Conservation (phyloP, 2,888 invertebrate genomes). For the Bimastos eiseni region DNA sequence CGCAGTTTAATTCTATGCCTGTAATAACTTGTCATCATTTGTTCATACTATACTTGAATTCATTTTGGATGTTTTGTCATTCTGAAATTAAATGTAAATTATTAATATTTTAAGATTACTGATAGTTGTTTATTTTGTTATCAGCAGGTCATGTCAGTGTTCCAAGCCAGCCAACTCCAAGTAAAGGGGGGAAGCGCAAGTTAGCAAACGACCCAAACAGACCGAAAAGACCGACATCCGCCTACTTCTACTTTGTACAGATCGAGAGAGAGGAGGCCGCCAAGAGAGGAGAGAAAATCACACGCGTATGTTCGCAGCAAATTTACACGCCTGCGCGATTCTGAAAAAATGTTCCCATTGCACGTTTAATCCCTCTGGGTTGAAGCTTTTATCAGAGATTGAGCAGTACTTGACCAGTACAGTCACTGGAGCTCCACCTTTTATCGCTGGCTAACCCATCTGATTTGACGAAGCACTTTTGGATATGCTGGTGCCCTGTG, state of each 20-base stretch:
- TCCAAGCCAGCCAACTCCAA: constrained; percentile 21
- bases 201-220: constrained; percentile 42
- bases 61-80: too few species aligned
- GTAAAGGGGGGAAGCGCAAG: constrained; percentile 33
- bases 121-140: background rate
- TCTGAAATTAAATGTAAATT: too few species aligned
- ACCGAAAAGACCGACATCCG: constrained; percentile 44
- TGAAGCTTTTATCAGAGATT: background rate
- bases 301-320: constrained; percentile 33
- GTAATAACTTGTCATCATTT: too few species aligned
- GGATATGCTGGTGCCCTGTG: too few species aligned
- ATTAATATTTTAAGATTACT: too few species aligned
- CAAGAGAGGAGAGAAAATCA: constrained; percentile 41
- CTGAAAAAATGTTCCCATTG: too few species aligned
- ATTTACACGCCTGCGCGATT: background rate
- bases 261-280: constrained; percentile 39
- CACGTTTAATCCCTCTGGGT: background rate
- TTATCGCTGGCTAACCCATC: too few species aligned
- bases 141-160: constrained; percentile 15
- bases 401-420: background rate
- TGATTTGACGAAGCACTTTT: too few species aligned
- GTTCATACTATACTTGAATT: too few species aligned
- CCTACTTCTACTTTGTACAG: constrained; percentile 44
- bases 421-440: too few species aligned
- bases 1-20: too few species aligned